These are phyloP conservation scores for Mastomys natalensis DNA, from an alignment of 2,113 vertebrate genomes.

Conservation along the genomic window DNA sequence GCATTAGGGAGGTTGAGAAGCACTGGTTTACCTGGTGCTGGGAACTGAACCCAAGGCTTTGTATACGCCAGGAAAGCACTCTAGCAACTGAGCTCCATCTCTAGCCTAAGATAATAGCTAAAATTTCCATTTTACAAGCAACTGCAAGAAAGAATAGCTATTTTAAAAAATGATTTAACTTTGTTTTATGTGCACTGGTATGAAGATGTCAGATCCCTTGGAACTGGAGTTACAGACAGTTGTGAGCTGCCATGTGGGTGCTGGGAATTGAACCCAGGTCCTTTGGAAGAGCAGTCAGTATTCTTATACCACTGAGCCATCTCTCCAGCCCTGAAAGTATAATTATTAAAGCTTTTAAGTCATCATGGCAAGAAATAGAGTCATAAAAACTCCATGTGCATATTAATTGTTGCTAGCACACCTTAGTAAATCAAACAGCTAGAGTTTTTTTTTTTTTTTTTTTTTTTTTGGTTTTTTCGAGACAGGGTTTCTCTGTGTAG, in stretches of 20 bases:
- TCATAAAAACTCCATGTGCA: constrained; percentile 9
- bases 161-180: not conserved
- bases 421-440: not conserved
- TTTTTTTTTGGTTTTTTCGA: too few species aligned
- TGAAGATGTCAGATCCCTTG: too few species aligned
- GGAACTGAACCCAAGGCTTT: not conserved
- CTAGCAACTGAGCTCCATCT: not conserved
- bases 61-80: not conserved
- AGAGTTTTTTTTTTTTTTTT: too few species aligned
- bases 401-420: not conserved
- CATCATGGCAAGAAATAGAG: not conserved
- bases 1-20: not conserved
- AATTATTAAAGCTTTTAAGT: constrained; percentile 60
- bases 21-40: not conserved
- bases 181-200: too few species aligned
- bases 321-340: not conserved
- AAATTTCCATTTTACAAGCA: constrained; percentile 44
- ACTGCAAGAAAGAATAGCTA: constrained; percentile 20
- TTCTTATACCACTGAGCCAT: too few species aligned
- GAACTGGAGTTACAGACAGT: too few species aligned
- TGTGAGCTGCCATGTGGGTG: too few species aligned
- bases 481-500: too few species aligned
- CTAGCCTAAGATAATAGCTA: not conserved
- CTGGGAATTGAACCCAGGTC: too few species aligned
- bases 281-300: too few species aligned